A percentile compares a stretch with the other conserved stretches of the same genome.
Evolutionary conservation across 2,797 vertebrate species (phyloP).

Genomic region (Prunella strophiata): DNA sequence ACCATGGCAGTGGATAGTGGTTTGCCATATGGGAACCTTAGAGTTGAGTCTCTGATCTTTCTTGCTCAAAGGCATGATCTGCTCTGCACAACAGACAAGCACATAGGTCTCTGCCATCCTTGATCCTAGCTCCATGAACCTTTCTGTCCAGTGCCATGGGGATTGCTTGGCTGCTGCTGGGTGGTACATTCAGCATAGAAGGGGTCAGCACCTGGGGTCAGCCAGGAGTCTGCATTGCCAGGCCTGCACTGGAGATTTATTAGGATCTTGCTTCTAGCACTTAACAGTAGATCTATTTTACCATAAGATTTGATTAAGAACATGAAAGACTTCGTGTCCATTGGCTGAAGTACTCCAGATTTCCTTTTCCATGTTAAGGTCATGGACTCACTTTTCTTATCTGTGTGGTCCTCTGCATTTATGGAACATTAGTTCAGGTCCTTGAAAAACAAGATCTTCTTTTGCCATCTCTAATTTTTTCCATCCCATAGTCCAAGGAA

Average conservation of each 20-base stretch:
- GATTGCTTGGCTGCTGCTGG: fast-evolving
- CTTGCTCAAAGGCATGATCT: neutral
- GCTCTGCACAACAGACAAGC: neutral
- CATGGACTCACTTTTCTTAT: neutral
- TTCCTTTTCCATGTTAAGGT: neutral
- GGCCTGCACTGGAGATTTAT: neutral
- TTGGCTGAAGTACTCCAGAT: neutral
- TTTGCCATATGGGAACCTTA: neutral
- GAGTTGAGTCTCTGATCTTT: neutral
- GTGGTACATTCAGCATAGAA: neutral
- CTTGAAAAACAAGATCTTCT: neutral
- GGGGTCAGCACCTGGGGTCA: fast-evolving
- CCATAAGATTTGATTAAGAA: neutral
- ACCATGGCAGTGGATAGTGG: neutral
- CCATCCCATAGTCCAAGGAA: neutral
- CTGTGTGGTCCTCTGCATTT: neutral
- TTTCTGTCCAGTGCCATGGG: fast-evolving
- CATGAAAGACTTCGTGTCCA: neutral
- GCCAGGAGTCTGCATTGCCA: neutral
- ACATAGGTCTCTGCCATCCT: neutral
- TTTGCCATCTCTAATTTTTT: neutral
- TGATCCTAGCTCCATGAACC: neutral
- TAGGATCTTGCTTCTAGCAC: neutral
- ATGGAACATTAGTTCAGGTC: neutral
- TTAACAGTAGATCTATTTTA: neutral